Evolutionary conservation across 2,888 invertebrate species (phyloP), one percentile per base, ranked within the genome.

Genomic region (Sarcophaga carnaria): DNA sequence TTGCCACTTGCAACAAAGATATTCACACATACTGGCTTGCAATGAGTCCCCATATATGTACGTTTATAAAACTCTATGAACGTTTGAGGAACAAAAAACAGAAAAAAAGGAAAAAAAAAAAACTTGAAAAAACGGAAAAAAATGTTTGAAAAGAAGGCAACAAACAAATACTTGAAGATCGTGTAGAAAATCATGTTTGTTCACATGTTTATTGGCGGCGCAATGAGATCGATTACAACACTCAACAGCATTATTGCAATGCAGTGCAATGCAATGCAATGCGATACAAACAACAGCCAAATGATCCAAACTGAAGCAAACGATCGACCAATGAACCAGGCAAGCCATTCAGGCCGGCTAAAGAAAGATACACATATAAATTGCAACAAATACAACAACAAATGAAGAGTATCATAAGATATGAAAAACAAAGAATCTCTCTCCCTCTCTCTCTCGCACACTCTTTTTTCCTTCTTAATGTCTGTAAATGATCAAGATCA

Each of bases 161-260:
- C 71, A 80, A 17, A 71, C 60, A 85, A 85, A 85, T 80, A 76
- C 76, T 76, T 86, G 76, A n/a, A 80, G 86, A 86, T 83, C 78
- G 84, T 82, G 86, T 88, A 78, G 82, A 84, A 88, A 86, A 83
- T 64, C 81, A 72, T 88, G 86, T 88, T 88, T 88, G 81, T 82
- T 81, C 86, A 88, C 86, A 88, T 86, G 86, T 86, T 86, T 86
- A 86, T 86, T 86, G 86, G 86, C 80, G 86, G 83, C 86, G 72
- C 80, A 86, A 86, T 83, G 80, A 86, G 86, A 86, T 86, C 83
- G 86, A 86, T 86, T 86, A 86, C 86, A 86, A 86, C 76, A 83
- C 80, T 71, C 78, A 59, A 62, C 63, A 47, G 49, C 60, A 37
- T 37, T 49, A 8, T 8, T 49, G 14, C 49, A 49, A 11, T 49